phyloP scores from a whole-genome alignment of 2,113 vertebrate genomes.

The Elaphurus davidianus region DNA sequence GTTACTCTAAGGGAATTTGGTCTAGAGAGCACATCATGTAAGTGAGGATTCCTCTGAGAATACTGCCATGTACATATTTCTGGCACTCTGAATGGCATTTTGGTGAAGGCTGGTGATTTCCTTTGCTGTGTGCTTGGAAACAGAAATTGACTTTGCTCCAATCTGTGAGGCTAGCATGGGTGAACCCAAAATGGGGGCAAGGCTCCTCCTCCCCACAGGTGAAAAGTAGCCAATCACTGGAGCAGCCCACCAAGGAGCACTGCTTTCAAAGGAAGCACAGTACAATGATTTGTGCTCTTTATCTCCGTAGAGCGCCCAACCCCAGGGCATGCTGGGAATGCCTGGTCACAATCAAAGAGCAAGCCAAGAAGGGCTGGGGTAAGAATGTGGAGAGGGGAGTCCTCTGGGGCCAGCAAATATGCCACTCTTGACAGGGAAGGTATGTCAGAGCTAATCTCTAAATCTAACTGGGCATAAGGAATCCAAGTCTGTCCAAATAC shows the following conservation, averaged over 20 bases:
- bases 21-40: neutral
- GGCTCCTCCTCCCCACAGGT: neutral
- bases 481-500: neutral
- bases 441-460: neutral
- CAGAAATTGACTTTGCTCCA: neutral
- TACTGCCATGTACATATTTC: neutral
- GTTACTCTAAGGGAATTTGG: slow-evolving; percentile 13
- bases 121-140: neutral
- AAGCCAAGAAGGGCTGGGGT: neutral
- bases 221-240: neutral
- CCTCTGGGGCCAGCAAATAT: neutral
- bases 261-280: neutral
- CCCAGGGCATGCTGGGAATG: neutral
- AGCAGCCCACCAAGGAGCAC: neutral
- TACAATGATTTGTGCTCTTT: neutral
- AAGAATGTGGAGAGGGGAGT: neutral
- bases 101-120: neutral
- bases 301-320: neutral
- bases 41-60: slow-evolving; percentile 22
- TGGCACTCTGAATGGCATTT: neutral
- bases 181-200: neutral
- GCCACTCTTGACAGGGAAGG: neutral
- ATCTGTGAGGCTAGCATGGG: neutral
- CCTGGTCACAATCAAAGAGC: neutral
- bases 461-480: neutral